These are phyloP conservation scores for Hydrophis major DNA, from an alignment of 2,797 vertebrate species.

Conservation along the genomic window DNA sequence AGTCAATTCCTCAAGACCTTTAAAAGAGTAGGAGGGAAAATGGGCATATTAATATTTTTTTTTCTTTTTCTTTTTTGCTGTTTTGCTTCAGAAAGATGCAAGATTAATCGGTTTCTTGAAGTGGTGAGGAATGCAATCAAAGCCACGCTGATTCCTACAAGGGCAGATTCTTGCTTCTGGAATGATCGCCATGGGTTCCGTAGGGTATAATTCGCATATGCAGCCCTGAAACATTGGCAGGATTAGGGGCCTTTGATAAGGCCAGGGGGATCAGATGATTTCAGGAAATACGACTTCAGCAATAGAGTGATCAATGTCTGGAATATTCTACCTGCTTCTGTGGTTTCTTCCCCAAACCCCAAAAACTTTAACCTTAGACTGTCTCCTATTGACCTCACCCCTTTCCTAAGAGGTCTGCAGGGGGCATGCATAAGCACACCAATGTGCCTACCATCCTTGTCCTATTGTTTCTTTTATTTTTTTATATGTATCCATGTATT, in stretches of 20 bases:
- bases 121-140: neutral
- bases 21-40: neutral
- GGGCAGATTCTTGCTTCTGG: neutral
- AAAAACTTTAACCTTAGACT: no score
- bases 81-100: constrained; percentile 25
- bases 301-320: no score
- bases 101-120: constrained; percentile 32
- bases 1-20: constrained; percentile 7
- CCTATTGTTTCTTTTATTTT: no score
- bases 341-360: no score
- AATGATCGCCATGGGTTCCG: neutral
- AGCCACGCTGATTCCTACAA: constrained; percentile 12
- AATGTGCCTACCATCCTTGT: no score
- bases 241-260: neutral
- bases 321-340: no score
- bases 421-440: no score
- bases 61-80: neutral
- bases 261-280: no score
- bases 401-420: no score
- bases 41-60: neutral
- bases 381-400: no score
- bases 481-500: no score
- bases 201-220: neutral
- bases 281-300: no score
- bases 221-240: neutral